Evolutionary conservation across 2,113 vertebrate species (phyloP), one percentile per base, ranked within the genome.

Genomic region (Platichthys flesus): DNA sequence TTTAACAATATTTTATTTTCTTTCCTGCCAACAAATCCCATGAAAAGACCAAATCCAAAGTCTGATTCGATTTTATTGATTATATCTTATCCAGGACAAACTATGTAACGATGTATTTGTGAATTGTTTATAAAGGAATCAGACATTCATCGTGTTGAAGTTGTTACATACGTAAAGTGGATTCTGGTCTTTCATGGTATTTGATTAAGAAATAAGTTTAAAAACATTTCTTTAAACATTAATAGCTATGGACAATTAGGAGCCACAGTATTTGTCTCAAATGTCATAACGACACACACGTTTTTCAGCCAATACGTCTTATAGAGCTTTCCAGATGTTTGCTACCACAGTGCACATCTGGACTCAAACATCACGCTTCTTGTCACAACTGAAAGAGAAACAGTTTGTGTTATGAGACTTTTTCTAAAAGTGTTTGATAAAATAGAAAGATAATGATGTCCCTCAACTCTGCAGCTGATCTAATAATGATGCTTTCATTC

Each of bases 401-500:
- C 68, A 40, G 47, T 5, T 49, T 49, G 45, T 49, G 45, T 21
- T 35, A 47, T 31, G 24, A 67, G 47, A 57, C 26, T 61, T 79
- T 76, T 65, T 73, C 16, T 47, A 49, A 60, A 4, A 51, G 47
- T 51, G 47, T 54, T 52, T 52, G n/a, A 8, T 21, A 54, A 56
- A 35, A 35, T 16, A 51, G 18, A 23, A 16, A 18, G 8, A 60
- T 7, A 31, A 31, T 7, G 31, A 31, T 31, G 31, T 31, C 7
- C 31, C 31, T 31, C 31, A 31, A 7, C 31, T 1, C 31, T 31
- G 31, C 31, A 31, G 31, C 31, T 31, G 31, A 31, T 6, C 31
- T 55, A 49, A 42, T 71, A 54, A 68, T 14, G 5, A 72, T 77
- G 58, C 59, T 58, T 76, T 49, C 47, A 52, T 51, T 66, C 15